These are phyloP conservation scores for Taeniopygia guttata DNA, from an alignment of 2,797 vertebrate species.

Conservation along the genomic window DNA sequence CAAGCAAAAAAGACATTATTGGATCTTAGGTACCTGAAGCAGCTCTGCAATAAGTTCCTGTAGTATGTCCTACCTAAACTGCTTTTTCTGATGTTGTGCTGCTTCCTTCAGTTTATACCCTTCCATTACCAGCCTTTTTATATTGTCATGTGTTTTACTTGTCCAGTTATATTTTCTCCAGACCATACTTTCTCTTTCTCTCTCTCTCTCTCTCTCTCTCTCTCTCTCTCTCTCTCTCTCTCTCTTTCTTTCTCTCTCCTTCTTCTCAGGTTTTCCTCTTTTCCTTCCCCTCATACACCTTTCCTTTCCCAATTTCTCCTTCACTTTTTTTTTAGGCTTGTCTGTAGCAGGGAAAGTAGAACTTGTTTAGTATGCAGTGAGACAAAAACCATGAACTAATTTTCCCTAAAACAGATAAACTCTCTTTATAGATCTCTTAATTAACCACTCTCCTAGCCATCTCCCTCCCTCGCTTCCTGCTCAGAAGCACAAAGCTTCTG, in stretches of 20 bases:
- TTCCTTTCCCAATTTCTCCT: not conserved
- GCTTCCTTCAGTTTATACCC: rapidly evolving
- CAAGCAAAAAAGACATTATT: not conserved
- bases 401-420: not conserved
- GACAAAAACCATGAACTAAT: not conserved
- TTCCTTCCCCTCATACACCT: not conserved
- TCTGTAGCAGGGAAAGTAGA: not conserved
- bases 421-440: not conserved
- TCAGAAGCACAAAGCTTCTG: not conserved
- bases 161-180: not conserved
- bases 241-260: too few relatives aligned
- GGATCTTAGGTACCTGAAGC: not conserved
- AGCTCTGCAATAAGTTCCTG: not conserved
- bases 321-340: not conserved
- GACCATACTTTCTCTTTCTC: not conserved
- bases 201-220: too few relatives aligned
- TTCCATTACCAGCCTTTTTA: not conserved
- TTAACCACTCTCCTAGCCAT: not conserved
- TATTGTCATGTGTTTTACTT: not conserved
- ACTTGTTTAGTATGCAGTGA: not conserved
- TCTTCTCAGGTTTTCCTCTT: not conserved
- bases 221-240: not conserved
- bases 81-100: not conserved
- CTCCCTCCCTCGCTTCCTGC: not conserved
- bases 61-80: not conserved